Evolutionary conservation across 2,797 vertebrate species (phyloP), one percentile per base, ranked within the genome.

Genomic region (Thalassophryne amazonica): DNA sequence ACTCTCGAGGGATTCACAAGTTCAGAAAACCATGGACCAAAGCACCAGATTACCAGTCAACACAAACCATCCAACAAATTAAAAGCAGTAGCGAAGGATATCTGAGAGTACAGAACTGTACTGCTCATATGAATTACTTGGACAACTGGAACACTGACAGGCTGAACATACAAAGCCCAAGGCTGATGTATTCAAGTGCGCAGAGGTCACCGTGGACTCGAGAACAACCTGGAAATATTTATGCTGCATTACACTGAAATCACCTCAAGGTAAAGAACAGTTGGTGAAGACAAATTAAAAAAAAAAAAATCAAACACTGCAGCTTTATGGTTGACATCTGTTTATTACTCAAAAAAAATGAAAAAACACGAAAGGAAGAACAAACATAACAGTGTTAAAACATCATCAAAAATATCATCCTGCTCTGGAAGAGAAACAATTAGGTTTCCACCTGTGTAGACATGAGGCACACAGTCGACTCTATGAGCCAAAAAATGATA

Each of bases 161-260:
- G n/a, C 39, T 41, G 48, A 50, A 61, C 49, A 67, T 72, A 60
- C 37, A 53, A 46, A 57, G 57, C 39, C 34, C 27, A 30, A 34
- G 48, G 47, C 34, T 43, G 41, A 41, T 46, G 15, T 45, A 3
- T 49, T 28, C 65, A 24, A 47, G 21, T 22, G 22, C 22, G 15
- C 35, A 1, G 9, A 6, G 10, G 42, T 38, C 31, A 8, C 22
- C 35, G 13, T 33, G 47, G 40, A 52, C 53, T 65, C 13, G 20
- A 41, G 40, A 41, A 28, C 25, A 30, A 43, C 49, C 29, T 28
- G 27, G 62, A 53, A 49, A 43, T 50, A 37, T n/a, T n/a, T n/a
- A n/a, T n/a, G n/a, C n/a, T n/a, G n/a, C n/a, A n/a, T n/a, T n/a
- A n/a, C 49, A 47, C 59, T 37, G 60, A 37, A 54, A 13, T 54